Evolutionary conservation across 2,797 vertebrate genomes (phyloP).

Genomic region (Xerus rutilus): DNA sequence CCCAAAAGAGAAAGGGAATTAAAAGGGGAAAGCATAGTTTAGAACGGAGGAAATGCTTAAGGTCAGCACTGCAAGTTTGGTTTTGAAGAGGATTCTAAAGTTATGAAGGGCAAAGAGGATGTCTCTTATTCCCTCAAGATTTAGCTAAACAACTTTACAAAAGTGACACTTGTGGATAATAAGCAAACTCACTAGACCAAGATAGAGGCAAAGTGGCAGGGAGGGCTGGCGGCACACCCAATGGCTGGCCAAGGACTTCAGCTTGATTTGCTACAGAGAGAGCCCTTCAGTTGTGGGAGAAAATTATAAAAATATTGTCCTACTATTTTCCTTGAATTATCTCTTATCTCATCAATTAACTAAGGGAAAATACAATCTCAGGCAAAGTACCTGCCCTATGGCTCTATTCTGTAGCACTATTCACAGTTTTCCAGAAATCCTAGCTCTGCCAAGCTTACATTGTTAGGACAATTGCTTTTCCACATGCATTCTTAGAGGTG

Average conservation of each 20-base stretch:
- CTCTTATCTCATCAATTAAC: neutral
- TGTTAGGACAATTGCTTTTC: neutral
- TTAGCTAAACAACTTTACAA: neutral
- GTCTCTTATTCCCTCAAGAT: neutral
- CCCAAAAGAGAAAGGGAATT: neutral
- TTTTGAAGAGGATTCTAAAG: neutral
- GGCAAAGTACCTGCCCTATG: accelerated
- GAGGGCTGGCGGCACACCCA: neutral
- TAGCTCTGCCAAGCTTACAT: neutral
- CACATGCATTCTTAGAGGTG: neutral
- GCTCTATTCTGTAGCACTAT: neutral
- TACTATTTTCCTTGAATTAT: neutral
- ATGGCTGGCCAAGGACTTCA: neutral
- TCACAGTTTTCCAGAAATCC: neutral
- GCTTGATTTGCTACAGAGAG: neutral
- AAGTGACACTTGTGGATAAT: neutral
- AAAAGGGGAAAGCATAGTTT: neutral
- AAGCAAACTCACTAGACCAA: neutral
- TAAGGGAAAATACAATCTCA: neutral
- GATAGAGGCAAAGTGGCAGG: neutral
- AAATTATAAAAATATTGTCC: neutral
- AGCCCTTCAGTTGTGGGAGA: neutral
- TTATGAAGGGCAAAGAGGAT: neutral
- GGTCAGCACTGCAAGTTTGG: neutral
- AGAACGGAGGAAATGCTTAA: neutral